phyloP scores from a whole-genome alignment of 64 coral and sea anemone genomes.

The Montipora capricornis region DNA sequence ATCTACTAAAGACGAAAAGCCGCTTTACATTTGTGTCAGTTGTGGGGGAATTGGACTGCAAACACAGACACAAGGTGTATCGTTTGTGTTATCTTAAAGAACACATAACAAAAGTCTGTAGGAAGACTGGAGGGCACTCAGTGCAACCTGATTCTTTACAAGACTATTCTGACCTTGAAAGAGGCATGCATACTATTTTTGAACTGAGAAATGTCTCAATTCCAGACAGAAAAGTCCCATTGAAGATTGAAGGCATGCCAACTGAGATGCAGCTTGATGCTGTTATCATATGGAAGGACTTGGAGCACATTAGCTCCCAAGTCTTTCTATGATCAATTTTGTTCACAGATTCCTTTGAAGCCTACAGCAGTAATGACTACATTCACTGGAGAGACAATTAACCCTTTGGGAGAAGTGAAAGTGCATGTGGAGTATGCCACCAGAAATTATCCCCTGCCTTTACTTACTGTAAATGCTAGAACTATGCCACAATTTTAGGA shows the following conservation, averaged over 20 bases:
- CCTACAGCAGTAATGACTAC: no score
- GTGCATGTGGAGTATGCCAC: neutral
- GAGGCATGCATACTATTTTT: neutral
- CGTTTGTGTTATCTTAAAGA: constrained; percentile 32
- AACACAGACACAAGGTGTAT: constrained; percentile 31
- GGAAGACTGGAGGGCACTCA: constrained; percentile 35
- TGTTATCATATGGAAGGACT: neutral
- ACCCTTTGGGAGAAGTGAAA: no score
- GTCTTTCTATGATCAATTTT: constrained; percentile 27
- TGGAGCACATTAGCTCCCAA: constrained; percentile 16
- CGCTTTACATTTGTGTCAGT: no score
- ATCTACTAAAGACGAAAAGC: no score
- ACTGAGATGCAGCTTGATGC: constrained; percentile 7
- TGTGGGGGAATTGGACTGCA: constrained; percentile 18
- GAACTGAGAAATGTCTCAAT: constrained; percentile 5
- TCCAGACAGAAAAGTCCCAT: constrained; percentile 53
- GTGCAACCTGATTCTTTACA: neutral
- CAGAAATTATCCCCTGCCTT: constrained; percentile 17
- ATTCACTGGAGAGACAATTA: no score
- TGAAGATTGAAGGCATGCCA: constrained; percentile 39
- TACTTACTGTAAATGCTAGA: no score
- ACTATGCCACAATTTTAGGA: no score
- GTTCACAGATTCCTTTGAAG: no score
- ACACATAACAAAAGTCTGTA: constrained; percentile 52
- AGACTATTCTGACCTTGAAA: neutral